These are phyloP conservation scores for Heliconius melpomene DNA, from an alignment of 1,140 invertebrate genomes.

Conservation along the genomic window DNA sequence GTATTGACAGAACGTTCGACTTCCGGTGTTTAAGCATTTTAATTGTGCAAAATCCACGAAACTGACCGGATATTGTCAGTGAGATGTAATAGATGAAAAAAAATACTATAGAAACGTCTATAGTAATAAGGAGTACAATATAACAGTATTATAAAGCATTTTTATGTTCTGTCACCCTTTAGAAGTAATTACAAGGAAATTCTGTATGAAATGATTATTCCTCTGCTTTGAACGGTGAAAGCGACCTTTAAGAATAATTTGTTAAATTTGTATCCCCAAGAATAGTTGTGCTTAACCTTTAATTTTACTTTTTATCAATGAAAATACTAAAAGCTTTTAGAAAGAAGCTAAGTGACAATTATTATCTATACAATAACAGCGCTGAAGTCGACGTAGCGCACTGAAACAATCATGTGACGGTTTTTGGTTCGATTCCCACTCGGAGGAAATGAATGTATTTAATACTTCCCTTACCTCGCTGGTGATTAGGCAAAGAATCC, in stretches of 20 bases:
- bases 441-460: too few species aligned
- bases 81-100: not conserved
- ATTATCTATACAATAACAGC: not conserved
- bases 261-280: not conserved
- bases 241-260: not conserved
- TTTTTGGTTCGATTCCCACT: too few species aligned
- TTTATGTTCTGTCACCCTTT: constrained; percentile 8
- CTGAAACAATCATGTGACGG: too few species aligned
- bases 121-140: constrained; percentile 21
- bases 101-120: not conserved
- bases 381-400: too few species aligned
- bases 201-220: not conserved
- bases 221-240: not conserved
- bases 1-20: constrained; percentile 11
- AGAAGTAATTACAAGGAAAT: not conserved
- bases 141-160: constrained; percentile 8
- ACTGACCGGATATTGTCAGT: constrained; percentile 41
- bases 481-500: too few species aligned
- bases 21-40: constrained; percentile 28
- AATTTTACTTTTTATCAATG: not conserved
- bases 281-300: not conserved
- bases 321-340: not conserved
- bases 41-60: constrained; percentile 46
- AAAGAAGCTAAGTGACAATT: not conserved
- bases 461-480: too few species aligned